These are phyloP conservation scores for Aphelocoma coerulescens DNA, from an alignment of 2,113 vertebrate genomes.

Conservation along the genomic window DNA sequence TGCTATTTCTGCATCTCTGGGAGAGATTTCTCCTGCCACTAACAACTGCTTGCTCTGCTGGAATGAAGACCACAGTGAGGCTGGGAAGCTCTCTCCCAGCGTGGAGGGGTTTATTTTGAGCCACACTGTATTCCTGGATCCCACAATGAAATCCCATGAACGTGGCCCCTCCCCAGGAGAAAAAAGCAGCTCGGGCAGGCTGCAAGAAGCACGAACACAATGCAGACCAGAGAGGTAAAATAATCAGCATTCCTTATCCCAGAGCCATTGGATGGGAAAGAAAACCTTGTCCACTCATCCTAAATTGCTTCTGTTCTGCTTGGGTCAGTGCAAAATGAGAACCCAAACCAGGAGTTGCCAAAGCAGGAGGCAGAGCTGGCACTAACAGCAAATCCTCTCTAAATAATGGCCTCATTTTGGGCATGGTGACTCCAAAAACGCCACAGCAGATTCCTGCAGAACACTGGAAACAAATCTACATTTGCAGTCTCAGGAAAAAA, in stretches of 20 bases:
- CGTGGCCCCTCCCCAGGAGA: neutral
- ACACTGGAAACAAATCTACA: neutral
- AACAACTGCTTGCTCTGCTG: slow-evolving; percentile 63
- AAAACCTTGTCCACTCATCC: neutral
- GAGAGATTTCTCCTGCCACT: slow-evolving; percentile 51
- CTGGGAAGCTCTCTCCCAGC: slow-evolving; percentile 27
- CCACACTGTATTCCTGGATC: slow-evolving; percentile 1
- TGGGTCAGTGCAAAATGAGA: neutral
- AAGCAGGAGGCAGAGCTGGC: neutral
- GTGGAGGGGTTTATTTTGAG: slow-evolving; percentile 56
- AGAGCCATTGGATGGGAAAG: neutral
- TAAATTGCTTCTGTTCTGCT: neutral
- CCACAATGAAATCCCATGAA: slow-evolving; percentile 28
- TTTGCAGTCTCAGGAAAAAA: neutral
- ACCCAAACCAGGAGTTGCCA: neutral
- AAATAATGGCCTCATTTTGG: neutral
- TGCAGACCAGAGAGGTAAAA: neutral
- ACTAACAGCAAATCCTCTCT: neutral
- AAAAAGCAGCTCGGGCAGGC: neutral
- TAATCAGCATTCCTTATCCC: neutral
- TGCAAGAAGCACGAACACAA: neutral
- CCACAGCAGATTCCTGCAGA: neutral
- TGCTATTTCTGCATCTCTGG: slow-evolving; percentile 45
- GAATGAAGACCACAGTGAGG: slow-evolving; percentile 12
- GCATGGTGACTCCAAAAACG: neutral